phyloP scores from a whole-genome alignment of 2,113 vertebrate species.

The Malurus cyaneus region DNA sequence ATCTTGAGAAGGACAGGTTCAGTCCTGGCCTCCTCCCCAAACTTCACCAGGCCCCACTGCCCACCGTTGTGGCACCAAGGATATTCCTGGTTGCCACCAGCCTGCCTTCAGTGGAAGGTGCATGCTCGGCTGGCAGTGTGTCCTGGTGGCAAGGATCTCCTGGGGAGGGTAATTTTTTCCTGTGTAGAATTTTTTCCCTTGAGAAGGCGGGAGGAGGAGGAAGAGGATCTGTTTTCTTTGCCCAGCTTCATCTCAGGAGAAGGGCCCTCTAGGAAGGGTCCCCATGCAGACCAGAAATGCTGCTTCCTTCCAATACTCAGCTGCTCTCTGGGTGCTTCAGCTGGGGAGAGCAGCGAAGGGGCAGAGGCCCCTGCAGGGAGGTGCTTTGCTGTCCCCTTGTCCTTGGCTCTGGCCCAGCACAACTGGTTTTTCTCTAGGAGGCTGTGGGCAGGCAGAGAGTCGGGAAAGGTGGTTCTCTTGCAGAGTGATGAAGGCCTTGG shows the following conservation, averaged over 20 bases:
- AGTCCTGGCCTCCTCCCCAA: background rate
- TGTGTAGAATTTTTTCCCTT: background rate
- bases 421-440: background rate
- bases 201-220: background rate
- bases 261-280: background rate
- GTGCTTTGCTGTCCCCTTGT: background rate
- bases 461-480: background rate
- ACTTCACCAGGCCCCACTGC: background rate
- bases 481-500: slow-evolving; percentile 15
- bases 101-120: background rate
- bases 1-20: background rate
- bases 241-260: background rate
- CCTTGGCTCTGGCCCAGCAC: background rate
- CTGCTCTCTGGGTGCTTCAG: background rate
- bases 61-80: background rate
- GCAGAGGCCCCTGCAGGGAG: background rate
- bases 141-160: background rate
- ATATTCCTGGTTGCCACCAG: background rate
- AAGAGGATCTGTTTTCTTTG: background rate
- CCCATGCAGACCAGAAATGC: background rate
- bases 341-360: background rate
- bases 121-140: rapidly evolving
- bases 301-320: background rate
- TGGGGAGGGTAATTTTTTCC: background rate
- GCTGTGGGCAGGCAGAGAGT: background rate